Percentiles rank a stretch among this genome's conserved stretches.
These are phyloP conservation scores for Dugesia japonica DNA, from an alignment of 2,888 invertebrate genomes.

Conservation along the genomic window DNA sequence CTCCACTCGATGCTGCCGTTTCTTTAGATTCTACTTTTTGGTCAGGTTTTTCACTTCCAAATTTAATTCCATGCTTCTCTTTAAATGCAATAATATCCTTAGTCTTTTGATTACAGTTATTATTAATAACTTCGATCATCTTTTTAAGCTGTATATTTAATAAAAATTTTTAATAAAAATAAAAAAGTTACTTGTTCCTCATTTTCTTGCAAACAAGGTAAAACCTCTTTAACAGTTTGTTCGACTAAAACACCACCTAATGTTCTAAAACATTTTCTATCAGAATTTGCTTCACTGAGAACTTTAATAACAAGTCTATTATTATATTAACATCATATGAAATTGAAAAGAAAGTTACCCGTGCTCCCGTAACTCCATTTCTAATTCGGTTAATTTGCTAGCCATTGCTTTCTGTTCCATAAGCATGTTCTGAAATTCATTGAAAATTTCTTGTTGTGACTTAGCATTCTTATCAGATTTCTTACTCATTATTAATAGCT, in stretches of 20 bases:
- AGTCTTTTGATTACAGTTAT: constrained; percentile 3
- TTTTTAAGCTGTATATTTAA: not conserved
- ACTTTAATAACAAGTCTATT: constrained; percentile 3
- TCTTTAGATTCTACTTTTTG: too few relatives aligned
- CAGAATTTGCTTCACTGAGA: not conserved
- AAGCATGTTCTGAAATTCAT: not conserved
- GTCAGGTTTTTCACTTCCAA: not conserved
- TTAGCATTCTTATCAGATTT: not conserved
- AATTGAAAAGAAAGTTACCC: not conserved
- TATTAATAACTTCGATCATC: not conserved
- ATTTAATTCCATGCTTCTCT: not conserved
- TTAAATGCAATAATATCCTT: not conserved
- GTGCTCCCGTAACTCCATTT: not conserved
- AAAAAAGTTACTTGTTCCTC: not conserved
- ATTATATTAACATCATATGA: too few relatives aligned
- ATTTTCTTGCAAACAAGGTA: constrained; percentile 8
- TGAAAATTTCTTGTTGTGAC: constrained; percentile 10
- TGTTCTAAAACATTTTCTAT: constrained; percentile 16
- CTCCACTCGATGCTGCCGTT: too few relatives aligned
- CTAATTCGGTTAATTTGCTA: not conserved
- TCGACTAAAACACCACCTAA: constrained; percentile 22
- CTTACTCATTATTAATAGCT: not conserved
- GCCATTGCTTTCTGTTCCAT: constrained; percentile 10
- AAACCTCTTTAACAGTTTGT: constrained; percentile 17
- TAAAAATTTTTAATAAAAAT: too few relatives aligned